These are phyloP conservation scores for Sericinus montela DNA, from an alignment of 2,888 invertebrate species.

Conservation along the genomic window DNA sequence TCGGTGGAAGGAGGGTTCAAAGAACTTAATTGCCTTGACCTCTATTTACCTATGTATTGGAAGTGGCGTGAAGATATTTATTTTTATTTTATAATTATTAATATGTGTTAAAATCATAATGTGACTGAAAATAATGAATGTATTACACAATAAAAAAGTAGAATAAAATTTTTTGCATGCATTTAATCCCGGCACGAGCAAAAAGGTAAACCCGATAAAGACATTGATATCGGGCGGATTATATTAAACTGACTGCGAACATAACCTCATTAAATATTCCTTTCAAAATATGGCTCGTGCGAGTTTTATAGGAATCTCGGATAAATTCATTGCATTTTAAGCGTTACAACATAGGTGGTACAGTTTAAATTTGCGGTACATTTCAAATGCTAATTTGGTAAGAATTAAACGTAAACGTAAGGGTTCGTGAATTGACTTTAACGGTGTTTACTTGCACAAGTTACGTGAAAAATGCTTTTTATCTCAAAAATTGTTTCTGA, in stretches of 20 bases:
- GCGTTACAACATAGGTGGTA: neutral
- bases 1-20: no score
- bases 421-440: slow-evolving; percentile 6
- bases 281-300: slow-evolving; percentile 9
- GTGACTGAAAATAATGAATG: no score
- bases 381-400: slow-evolving; percentile 1
- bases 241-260: slow-evolving; percentile 8
- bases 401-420: slow-evolving; percentile 5
- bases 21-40: no score
- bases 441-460: neutral
- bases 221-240: slow-evolving; percentile 13
- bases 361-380: neutral
- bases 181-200: neutral
- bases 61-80: no score
- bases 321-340: neutral
- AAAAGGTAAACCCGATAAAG: slow-evolving; percentile 13
- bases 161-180: neutral
- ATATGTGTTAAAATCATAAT: no score
- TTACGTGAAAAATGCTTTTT: neutral
- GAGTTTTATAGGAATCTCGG: slow-evolving; percentile 1
- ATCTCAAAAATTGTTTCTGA: neutral
- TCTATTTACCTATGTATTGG: no score
- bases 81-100: neutral
- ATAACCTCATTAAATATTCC: slow-evolving; percentile 16
- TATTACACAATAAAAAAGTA: no score